A percentile compares a stretch with the other conserved stretches of the same genome.
Conservation (phyloP, 1,140 invertebrate genomes). For the Acromyrmex charruanus region DNA sequence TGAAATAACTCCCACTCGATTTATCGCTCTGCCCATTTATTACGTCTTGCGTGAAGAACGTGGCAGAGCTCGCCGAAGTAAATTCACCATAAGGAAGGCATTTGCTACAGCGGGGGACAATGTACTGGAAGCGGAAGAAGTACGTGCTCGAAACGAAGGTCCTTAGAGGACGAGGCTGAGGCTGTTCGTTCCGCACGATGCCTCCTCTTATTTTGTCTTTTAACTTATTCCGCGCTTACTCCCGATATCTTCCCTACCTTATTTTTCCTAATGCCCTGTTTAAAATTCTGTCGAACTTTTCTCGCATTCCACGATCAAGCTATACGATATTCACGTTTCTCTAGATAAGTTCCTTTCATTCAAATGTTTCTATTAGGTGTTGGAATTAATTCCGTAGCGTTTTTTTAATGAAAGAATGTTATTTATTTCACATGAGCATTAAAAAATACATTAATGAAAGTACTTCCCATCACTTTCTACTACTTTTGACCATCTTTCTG, state of each 20-base stretch:
- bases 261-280: conserved; percentile 62
- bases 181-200: conserved; percentile 57
- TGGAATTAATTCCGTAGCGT: too few relatives aligned
- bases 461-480: too few relatives aligned
- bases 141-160: conserved; percentile 66
- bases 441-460: too few relatives aligned
- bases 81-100: conserved; percentile 70
- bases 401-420: too few relatives aligned
- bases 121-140: conserved; percentile 67
- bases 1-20: conserved; percentile 71
- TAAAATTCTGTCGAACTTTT: conserved; percentile 40
- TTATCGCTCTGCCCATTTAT: conserved; percentile 70
- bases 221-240: conserved; percentile 52
- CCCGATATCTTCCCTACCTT: conserved; percentile 32
- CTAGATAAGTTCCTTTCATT: conserved; percentile 35
- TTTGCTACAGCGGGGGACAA: conserved; percentile 57
- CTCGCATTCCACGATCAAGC: neutral
- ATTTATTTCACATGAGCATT: too few relatives aligned
- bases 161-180: conserved; percentile 32
- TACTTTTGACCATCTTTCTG: too few relatives aligned
- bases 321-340: conserved; percentile 34
- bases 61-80: conserved; percentile 37
- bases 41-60: conserved; percentile 55
- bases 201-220: conserved; percentile 45
- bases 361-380: conserved; percentile 16